These are phyloP conservation scores for Phacellophora camtschatica DNA, from an alignment of 30 jellyfish, hydroid and myxozoan genomes.

Conservation along the genomic window DNA sequence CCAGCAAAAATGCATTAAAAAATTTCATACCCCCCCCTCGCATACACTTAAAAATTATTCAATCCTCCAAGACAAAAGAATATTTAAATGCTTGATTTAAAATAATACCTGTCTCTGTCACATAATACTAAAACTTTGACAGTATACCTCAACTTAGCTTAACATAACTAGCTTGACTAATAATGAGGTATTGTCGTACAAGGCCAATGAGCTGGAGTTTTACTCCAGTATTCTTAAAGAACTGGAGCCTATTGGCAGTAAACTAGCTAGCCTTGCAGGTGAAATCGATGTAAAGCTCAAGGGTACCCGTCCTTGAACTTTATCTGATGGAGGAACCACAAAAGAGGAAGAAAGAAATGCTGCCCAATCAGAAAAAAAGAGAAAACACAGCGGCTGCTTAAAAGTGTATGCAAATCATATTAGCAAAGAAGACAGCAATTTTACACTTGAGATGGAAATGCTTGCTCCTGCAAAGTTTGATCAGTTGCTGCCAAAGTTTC, in stretches of 20 bases:
- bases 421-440: constrained; percentile 19
- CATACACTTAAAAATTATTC: too few species aligned
- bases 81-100: too few species aligned
- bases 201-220: constrained; percentile 47
- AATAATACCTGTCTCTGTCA: too few species aligned
- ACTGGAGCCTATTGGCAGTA: constrained; percentile 17
- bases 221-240: constrained; percentile 18
- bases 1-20: too few species aligned
- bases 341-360: constrained; percentile 24
- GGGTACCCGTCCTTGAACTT: too few species aligned
- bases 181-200: constrained; percentile 21
- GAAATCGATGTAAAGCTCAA: constrained; percentile 27
- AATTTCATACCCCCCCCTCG: too few species aligned
- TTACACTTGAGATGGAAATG: constrained; percentile 14
- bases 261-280: constrained; percentile 35
- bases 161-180: too few species aligned
- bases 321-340: neutral
- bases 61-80: too few species aligned
- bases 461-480: constrained; percentile 10
- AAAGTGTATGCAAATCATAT: constrained; percentile 37
- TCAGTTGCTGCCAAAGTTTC: constrained; percentile 45
- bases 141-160: too few species aligned
- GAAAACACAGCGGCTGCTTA: constrained; percentile 26
- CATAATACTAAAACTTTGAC: too few species aligned
- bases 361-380: constrained; percentile 13